A percentile compares a stretch with the other conserved stretches of the same genome.
phyloP scores from a whole-genome alignment of 2,797 vertebrate genomes.

The Argya squamiceps region DNA sequence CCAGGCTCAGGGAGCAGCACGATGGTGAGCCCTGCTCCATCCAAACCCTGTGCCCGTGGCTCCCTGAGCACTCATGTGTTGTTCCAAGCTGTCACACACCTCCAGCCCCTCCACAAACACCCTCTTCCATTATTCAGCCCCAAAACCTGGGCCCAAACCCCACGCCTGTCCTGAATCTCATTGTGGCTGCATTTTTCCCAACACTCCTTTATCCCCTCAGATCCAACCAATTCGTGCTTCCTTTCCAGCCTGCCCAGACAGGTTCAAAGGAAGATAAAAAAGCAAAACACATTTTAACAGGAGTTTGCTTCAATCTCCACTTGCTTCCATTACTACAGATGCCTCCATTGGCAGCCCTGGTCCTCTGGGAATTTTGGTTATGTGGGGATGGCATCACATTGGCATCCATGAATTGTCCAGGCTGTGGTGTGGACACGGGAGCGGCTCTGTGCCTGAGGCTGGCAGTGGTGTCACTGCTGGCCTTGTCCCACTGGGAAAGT shows the following conservation, averaged over 20 bases:
- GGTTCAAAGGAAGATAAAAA: not conserved
- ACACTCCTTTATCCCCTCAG: not conserved
- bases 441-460: not conserved
- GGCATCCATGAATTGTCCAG: accelerated
- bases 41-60: accelerated
- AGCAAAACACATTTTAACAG: not conserved
- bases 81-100: not conserved
- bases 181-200: not conserved
- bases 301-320: not conserved
- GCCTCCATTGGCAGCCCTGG: accelerated
- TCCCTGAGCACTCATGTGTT: not conserved
- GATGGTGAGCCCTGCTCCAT: not conserved
- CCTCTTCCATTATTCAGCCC: not conserved
- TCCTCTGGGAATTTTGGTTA: not conserved
- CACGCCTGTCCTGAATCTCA: not conserved
- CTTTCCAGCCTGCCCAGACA: not conserved
- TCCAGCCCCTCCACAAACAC: not conserved
- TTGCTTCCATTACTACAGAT: not conserved
- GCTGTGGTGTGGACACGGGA: accelerated
- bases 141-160: not conserved
- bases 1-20: accelerated
- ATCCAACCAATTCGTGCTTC: not conserved
- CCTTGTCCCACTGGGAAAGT: accelerated
- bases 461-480: not conserved
- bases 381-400: accelerated